These are phyloP conservation scores for Ariopsis seemanni DNA, from an alignment of 2,113 vertebrate species.

Conservation along the genomic window DNA sequence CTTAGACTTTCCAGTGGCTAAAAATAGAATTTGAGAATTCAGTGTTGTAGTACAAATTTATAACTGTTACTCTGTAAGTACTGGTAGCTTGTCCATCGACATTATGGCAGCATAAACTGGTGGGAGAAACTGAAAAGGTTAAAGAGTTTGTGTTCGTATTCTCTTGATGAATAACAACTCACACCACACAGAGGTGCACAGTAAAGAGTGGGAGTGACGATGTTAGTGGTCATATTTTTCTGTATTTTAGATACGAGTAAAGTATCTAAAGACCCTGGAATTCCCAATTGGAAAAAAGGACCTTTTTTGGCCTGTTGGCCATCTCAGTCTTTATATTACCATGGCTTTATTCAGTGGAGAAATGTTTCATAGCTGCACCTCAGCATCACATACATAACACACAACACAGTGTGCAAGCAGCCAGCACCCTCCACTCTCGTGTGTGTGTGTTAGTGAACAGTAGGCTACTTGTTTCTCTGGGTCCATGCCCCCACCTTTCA, in stretches of 20 bases:
- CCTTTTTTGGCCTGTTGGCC: background rate
- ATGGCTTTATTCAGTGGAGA: background rate
- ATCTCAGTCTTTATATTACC: background rate
- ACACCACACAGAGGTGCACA: background rate
- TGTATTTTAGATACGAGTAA: background rate
- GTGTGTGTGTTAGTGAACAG: constrained; percentile 59
- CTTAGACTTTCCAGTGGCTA: background rate
- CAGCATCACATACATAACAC: constrained; percentile 20
- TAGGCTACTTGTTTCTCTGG: constrained; percentile 64
- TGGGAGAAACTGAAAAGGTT: background rate
- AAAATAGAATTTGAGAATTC: background rate
- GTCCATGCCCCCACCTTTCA: constrained; percentile 49
- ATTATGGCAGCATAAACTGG: background rate
- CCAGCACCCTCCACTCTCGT: constrained; percentile 10
- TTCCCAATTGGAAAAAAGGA: background rate
- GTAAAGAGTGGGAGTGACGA: background rate
- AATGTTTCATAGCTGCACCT: background rate
- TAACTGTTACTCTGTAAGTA: background rate
- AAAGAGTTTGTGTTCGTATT: background rate
- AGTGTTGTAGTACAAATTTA: background rate
- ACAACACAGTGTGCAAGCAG: constrained; percentile 39
- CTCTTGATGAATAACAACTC: background rate
- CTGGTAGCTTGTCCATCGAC: background rate
- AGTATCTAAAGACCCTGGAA: background rate
- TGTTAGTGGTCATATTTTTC: background rate